Evolutionary conservation across 2,797 vertebrate species (phyloP).

Genomic region (Pteropus rufus): DNA sequence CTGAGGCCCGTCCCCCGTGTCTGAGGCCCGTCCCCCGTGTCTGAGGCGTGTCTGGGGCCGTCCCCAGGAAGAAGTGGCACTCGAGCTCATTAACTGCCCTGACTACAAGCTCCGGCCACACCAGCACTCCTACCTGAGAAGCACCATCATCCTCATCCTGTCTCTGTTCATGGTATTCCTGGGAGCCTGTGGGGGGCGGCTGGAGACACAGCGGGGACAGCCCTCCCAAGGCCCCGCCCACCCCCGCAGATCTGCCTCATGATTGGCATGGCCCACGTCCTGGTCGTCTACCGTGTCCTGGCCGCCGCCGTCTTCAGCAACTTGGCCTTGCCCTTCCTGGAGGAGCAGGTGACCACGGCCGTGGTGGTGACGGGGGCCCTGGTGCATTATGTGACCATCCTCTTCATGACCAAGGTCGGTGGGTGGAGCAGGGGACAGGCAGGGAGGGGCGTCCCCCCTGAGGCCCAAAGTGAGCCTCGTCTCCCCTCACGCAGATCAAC

Average conservation of each 20-base stretch:
- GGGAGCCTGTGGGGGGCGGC: fast-evolving
- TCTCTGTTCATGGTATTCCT: conserved; percentile 86
- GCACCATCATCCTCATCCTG: conserved; percentile 86
- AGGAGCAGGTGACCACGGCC: conserved; percentile 82
- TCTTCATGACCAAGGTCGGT: conserved; percentile 91
- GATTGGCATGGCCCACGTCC: conserved; percentile 89
- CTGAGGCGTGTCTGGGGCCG: neutral
- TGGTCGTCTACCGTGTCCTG: conserved; percentile 93
- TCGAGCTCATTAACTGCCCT: conserved; percentile 87
- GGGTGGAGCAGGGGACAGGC: fast-evolving
- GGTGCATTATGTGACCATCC: conserved; percentile 91
- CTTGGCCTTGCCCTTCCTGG: conserved; percentile 79
- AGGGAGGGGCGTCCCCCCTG: conserved; percentile 60
- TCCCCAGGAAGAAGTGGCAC: conserved; percentile 90
- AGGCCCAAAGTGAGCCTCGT: neutral
- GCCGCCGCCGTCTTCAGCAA: conserved; percentile 83
- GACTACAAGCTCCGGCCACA: conserved; percentile 78
- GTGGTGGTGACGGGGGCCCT: conserved; percentile 91
- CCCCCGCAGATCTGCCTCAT: conserved; percentile 87
- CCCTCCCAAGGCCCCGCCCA: neutral
- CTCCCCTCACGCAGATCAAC: conserved; percentile 87
- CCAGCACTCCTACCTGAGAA: conserved; percentile 90
- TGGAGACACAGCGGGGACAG: fast-evolving
- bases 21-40: fast-evolving
- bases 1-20: fast-evolving